These are phyloP conservation scores for Eulemur coronatus DNA, from an alignment of 2,797 vertebrate genomes.

Conservation along the genomic window DNA sequence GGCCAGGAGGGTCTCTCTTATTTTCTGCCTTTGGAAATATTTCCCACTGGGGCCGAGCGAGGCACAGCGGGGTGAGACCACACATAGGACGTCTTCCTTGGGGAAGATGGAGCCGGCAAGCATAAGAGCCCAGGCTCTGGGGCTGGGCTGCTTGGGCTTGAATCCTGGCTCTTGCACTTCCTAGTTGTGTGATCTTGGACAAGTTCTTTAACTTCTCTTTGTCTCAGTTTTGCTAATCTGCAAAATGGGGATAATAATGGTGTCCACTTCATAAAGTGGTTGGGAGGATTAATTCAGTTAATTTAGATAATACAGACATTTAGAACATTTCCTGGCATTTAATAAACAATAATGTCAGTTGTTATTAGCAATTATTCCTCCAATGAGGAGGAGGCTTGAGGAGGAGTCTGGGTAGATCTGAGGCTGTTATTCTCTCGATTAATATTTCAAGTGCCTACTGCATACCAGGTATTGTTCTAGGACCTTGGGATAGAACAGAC, in stretches of 20 bases:
- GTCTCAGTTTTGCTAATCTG: not conserved
- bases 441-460: not conserved
- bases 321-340: not conserved
- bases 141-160: not conserved
- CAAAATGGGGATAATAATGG: not conserved
- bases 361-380: not conserved
- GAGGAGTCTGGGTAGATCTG: not conserved
- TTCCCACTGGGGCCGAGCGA: not conserved
- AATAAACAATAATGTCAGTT: not conserved
- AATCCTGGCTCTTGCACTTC: not conserved
- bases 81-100: not conserved
- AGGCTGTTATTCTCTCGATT: not conserved
- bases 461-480: not conserved
- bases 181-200: not conserved
- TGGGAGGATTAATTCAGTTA: not conserved
- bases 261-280: not conserved
- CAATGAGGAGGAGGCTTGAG: not conserved
- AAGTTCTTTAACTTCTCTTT: not conserved
- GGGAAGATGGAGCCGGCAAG: not conserved
- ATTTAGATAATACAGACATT: not conserved
- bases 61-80: rapidly evolving
- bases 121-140: not conserved
- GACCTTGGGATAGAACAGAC: not conserved
- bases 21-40: not conserved
- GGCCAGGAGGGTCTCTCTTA: not conserved